phyloP scores from a whole-genome alignment of 2,113 vertebrate species.

The Caretta caretta region DNA sequence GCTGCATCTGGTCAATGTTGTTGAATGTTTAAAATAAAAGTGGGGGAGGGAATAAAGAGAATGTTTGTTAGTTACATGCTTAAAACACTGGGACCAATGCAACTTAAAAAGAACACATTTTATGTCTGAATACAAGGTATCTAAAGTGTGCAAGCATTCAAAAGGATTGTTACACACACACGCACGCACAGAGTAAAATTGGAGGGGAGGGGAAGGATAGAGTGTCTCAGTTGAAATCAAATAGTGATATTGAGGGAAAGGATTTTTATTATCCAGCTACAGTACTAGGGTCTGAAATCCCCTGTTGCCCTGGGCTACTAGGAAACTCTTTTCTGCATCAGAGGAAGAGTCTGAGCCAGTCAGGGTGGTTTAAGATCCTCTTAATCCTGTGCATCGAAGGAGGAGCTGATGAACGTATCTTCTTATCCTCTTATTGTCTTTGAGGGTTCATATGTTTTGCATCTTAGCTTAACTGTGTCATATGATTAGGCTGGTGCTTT shows the following conservation, averaged over 20 bases:
- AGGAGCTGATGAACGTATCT: neutral
- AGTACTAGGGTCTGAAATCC: neutral
- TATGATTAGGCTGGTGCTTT: neutral
- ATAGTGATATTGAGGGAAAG: neutral
- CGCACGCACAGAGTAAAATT: neutral
- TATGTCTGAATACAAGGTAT: rapidly evolving
- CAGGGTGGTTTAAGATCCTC: neutral
- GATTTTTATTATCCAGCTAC: neutral
- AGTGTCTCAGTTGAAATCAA: neutral
- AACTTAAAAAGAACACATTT: neutral
- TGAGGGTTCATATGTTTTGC: neutral
- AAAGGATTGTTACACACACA: neutral
- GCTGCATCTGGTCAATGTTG: neutral
- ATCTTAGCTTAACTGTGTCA: neutral
- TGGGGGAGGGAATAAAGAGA: neutral
- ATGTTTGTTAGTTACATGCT: neutral
- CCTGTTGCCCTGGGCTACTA: neutral
- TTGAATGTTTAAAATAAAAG: neutral
- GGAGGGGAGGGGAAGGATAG: rapidly evolving
- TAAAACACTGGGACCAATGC: neutral
- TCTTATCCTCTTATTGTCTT: neutral
- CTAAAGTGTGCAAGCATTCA: neutral
- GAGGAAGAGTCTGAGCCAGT: rapidly evolving
- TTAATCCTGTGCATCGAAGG: neutral
- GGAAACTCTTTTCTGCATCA: neutral